phyloP scores from a whole-genome alignment of 2,113 vertebrate species.

The Phylloscopus trochilus region DNA sequence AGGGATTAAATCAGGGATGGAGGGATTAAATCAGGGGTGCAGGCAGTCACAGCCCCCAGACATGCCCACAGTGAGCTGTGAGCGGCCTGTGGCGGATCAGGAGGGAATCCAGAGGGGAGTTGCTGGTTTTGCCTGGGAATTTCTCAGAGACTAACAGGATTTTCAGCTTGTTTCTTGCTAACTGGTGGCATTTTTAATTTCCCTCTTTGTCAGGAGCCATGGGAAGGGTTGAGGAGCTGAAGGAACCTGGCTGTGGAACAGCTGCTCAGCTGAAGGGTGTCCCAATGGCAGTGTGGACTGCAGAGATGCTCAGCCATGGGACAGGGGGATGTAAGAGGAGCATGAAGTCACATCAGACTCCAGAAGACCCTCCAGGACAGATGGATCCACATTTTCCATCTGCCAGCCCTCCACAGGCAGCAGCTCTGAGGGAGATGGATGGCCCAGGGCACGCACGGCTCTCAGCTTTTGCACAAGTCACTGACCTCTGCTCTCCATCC shows the following conservation, averaged over 20 bases:
- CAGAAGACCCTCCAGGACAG: background rate
- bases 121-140: background rate
- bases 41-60: background rate
- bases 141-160: background rate
- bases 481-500: background rate
- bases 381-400: background rate
- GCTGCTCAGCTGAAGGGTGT: rapidly evolving
- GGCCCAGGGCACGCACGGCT: rapidly evolving
- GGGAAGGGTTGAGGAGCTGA: background rate
- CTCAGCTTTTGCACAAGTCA: background rate
- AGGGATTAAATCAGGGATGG: background rate
- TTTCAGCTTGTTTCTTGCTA: background rate
- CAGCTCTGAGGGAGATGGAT: rapidly evolving
- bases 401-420: background rate
- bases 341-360: background rate
- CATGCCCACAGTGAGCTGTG: rapidly evolving
- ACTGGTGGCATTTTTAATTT: background rate
- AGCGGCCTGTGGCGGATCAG: background rate
- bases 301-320: background rate
- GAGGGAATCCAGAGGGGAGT: background rate
- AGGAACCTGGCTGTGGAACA: background rate
- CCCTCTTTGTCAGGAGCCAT: background rate
- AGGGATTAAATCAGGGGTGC: background rate
- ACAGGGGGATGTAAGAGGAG: background rate
- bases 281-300: rapidly evolving